Conservation (phyloP, 1,140 invertebrate species). For the Bilobella aurantiaca region DNA sequence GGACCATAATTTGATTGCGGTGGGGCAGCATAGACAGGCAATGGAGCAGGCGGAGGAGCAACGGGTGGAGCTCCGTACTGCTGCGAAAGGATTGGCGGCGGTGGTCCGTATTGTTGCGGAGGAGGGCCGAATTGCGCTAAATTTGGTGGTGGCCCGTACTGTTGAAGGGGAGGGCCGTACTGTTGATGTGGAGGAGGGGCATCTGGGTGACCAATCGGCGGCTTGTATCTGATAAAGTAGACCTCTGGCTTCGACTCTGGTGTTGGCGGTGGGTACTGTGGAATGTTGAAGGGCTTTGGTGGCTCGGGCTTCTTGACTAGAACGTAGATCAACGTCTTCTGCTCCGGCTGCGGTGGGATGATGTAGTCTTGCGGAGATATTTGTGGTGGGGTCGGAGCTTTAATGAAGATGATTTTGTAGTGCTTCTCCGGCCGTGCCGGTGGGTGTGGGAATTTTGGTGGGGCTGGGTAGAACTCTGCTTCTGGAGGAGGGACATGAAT, state of each 20-base stretch:
- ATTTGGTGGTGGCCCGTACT: not conserved
- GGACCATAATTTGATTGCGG: not conserved
- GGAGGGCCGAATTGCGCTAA: no score
- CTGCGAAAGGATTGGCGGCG: not conserved
- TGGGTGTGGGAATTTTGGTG: slow-evolving; percentile 28
- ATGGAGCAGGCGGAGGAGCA: no score
- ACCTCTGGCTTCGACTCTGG: slow-evolving; percentile 72
- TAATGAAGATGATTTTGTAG: slow-evolving; percentile 81
- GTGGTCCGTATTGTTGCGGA: not conserved
- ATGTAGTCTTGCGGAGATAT: slow-evolving; percentile 51
- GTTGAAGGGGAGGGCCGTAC: not conserved
- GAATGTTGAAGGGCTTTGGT: slow-evolving; percentile 61
- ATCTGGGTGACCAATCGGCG: not conserved
- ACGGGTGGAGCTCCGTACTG: no score
- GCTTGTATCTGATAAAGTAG: slow-evolving; percentile 73
- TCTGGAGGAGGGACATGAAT: slow-evolving; percentile 76
- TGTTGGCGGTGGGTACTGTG: slow-evolving; percentile 59
- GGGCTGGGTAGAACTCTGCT: slow-evolving; percentile 45
- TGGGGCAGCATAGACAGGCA: not conserved
- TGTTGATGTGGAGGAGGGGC: not conserved
- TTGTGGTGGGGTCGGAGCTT: slow-evolving; percentile 65
- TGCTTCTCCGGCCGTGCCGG: slow-evolving; percentile 62
- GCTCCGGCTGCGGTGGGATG: slow-evolving; percentile 42
- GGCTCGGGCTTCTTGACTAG: slow-evolving; percentile 75
- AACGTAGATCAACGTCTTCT: slow-evolving; percentile 80